Conservation (phyloP, 2,888 invertebrate genomes). For the Clunio marinus region DNA sequence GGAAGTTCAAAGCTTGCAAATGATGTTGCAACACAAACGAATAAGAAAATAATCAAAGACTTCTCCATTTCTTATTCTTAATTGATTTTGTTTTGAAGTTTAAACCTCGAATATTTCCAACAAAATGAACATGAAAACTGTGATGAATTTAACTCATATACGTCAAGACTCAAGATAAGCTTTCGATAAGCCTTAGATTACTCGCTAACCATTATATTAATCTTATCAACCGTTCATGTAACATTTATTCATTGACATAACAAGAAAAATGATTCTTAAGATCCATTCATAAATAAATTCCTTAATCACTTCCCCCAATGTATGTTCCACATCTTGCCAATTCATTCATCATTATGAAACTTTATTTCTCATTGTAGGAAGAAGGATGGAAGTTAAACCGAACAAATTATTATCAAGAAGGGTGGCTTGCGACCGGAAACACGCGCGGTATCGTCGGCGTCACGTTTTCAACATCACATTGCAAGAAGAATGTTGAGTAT, state of each 20-base stretch:
- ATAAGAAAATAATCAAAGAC: background rate
- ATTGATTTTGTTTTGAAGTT: background rate
- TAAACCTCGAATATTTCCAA: background rate
- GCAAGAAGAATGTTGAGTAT: conserved; percentile 77
- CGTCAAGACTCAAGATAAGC: too few relatives aligned
- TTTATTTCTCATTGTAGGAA: conserved; percentile 56
- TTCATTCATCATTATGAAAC: too few relatives aligned
- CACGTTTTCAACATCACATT: conserved; percentile 92
- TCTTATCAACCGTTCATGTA: too few relatives aligned
- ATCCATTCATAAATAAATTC: too few relatives aligned
- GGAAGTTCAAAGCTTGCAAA: background rate
- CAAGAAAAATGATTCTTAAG: too few relatives aligned
- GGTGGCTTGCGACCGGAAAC: conserved; percentile 95
- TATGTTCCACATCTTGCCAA: too few relatives aligned
- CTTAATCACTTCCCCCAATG: too few relatives aligned
- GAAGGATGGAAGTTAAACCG: conserved; percentile 94
- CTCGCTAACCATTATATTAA: too few relatives aligned
- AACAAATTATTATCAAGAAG: conserved; percentile 94
- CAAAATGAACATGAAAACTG: conserved; percentile 1
- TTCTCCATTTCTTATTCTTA: background rate
- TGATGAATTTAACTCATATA: too few relatives aligned
- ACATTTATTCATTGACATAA: too few relatives aligned
- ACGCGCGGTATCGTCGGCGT: conserved; percentile 91
- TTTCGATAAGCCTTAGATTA: too few relatives aligned
- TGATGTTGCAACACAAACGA: background rate